phyloP scores from a whole-genome alignment of 2,113 vertebrate species.

The Nycticorax nycticorax region DNA sequence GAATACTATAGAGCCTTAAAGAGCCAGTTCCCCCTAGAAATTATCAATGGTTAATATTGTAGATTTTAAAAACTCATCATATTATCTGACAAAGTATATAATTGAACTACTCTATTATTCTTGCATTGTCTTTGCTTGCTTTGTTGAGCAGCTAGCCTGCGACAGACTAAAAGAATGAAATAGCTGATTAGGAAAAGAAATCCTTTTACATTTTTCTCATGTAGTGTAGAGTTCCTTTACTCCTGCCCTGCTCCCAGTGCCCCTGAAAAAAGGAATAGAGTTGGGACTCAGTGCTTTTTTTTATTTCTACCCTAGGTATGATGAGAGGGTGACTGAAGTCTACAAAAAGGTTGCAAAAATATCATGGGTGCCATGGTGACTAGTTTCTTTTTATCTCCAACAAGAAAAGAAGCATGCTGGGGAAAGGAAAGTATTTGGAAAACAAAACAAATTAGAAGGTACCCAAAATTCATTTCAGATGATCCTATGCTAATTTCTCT shows the following conservation, averaged over 20 bases:
- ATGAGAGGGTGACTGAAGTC: neutral
- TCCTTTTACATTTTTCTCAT: neutral
- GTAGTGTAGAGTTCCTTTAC: neutral
- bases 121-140: neutral
- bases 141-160: neutral
- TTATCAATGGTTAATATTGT: neutral
- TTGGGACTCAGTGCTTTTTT: neutral
- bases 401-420: neutral
- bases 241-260: rapidly evolving
- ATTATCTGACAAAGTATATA: neutral
- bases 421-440: neutral
- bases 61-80: neutral
- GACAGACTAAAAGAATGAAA: neutral
- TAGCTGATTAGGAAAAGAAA: neutral
- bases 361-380: neutral
- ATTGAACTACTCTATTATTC: neutral
- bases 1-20: neutral
- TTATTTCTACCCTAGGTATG: neutral
- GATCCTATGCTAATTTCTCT: neutral
- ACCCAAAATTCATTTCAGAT: neutral
- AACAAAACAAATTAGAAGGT: neutral
- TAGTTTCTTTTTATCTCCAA: neutral
- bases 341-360: neutral
- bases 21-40: neutral
- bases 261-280: neutral